Percentiles rank a stretch among this genome's conserved stretches.
These are phyloP conservation scores for Lagodon rhomboides DNA, from an alignment of 2,797 vertebrate genomes.

Conservation along the genomic window DNA sequence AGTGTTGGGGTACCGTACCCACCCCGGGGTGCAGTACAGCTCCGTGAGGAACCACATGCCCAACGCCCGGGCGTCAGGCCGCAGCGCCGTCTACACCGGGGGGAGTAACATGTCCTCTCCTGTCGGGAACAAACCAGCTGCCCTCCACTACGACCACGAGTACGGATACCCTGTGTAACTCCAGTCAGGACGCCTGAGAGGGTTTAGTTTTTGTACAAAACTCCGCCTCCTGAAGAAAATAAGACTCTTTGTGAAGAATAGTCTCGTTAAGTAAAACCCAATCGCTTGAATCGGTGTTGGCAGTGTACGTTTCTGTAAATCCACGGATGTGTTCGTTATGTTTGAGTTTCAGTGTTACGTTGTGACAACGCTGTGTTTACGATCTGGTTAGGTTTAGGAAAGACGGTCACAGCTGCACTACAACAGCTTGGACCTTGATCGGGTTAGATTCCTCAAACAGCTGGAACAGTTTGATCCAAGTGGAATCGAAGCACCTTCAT, in stretches of 20 bases:
- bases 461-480: too few relatives aligned
- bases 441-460: too few relatives aligned
- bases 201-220: constrained; percentile 17
- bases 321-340: too few relatives aligned
- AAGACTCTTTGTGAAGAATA: constrained; percentile 18
- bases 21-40: constrained; percentile 81
- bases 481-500: too few relatives aligned
- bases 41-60: constrained; percentile 54
- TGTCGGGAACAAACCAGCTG: neutral
- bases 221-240: neutral
- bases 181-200: neutral
- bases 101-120: constrained; percentile 14
- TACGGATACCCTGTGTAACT: constrained; percentile 85
- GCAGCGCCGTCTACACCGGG: constrained; percentile 28
- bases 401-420: too few relatives aligned
- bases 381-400: too few relatives aligned
- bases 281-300: too few relatives aligned
- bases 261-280: too few relatives aligned
- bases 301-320: too few relatives aligned
- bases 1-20: constrained; percentile 85
- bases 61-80: constrained; percentile 44
- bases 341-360: too few relatives aligned
- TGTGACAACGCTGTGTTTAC: too few relatives aligned
- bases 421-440: too few relatives aligned
- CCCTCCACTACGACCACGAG: constrained; percentile 74